Percentiles rank a stretch among this genome's conserved stretches.
phyloP scores from a whole-genome alignment of 2,888 invertebrate genomes.

The Ectobius pallidus region DNA sequence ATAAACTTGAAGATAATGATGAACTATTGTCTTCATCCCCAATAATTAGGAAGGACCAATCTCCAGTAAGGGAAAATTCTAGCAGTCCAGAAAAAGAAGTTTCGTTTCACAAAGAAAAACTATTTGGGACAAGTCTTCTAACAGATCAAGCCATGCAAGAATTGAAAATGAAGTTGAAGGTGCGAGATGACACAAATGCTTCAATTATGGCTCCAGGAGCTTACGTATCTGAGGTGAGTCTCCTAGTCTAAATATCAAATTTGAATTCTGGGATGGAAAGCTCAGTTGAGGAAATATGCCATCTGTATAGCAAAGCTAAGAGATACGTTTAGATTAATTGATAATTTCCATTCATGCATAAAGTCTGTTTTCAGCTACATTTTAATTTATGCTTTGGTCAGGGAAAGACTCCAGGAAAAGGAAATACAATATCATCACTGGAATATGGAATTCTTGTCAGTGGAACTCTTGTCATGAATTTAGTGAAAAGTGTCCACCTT shows the following conservation, averaged over 20 bases:
- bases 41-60: neutral
- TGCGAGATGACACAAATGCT: neutral
- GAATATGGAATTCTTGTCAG: too few species aligned
- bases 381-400: too few species aligned
- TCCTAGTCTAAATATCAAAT: neutral
- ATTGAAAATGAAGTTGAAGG: constrained; percentile 21
- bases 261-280: neutral
- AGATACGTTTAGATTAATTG: too few species aligned
- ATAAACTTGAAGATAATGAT: neutral
- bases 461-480: too few species aligned
- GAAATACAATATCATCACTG: too few species aligned
- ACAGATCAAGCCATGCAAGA: constrained; percentile 25
- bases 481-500: too few species aligned
- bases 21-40: too few species aligned
- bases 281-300: neutral
- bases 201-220: too few species aligned
- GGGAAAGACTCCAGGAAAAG: too few species aligned
- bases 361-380: too few species aligned
- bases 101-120: neutral
- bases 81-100: neutral
- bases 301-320: neutral
- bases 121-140: constrained; percentile 20
- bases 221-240: too few species aligned
- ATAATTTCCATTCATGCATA: too few species aligned
- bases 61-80: neutral